A percentile compares a stretch with the other conserved stretches of the same genome.
Evolutionary conservation across 2,113 vertebrate species (phyloP).

Genomic region (Pitta sordida): DNA sequence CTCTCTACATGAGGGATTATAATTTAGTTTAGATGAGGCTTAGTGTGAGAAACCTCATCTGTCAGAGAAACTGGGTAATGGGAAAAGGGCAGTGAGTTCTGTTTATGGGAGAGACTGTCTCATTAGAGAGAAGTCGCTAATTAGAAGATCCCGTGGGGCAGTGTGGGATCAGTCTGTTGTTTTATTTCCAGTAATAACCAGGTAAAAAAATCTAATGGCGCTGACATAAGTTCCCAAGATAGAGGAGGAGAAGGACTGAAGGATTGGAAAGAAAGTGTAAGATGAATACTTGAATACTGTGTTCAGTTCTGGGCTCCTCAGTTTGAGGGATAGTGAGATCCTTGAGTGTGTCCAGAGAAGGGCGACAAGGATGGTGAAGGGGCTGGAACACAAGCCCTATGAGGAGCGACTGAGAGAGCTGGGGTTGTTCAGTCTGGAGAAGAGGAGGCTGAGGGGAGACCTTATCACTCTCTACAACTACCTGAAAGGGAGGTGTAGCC

Average conservation of each 20-base stretch:
- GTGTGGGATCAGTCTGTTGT: neutral
- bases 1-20: neutral
- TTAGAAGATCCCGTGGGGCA: neutral
- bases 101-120: neutral
- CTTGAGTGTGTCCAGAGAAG: too few species aligned
- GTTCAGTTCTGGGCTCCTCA: too few species aligned
- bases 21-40: neutral
- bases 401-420: too few species aligned
- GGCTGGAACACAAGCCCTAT: too few species aligned
- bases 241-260: neutral
- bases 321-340: too few species aligned
- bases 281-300: too few species aligned
- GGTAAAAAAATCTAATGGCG: neutral
- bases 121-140: neutral
- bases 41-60: neutral
- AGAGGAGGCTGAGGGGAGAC: too few species aligned
- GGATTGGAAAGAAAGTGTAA: neutral
- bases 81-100: neutral
- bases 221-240: neutral
- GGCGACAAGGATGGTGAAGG: too few species aligned
- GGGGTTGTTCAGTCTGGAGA: too few species aligned
- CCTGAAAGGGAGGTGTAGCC: too few species aligned
- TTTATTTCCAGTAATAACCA: neutral
- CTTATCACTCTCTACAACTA: too few species aligned
- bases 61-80: neutral